Base-by-base conservation (phyloP, 2,888 invertebrate species). In the Horisme vitalbata region DNA sequence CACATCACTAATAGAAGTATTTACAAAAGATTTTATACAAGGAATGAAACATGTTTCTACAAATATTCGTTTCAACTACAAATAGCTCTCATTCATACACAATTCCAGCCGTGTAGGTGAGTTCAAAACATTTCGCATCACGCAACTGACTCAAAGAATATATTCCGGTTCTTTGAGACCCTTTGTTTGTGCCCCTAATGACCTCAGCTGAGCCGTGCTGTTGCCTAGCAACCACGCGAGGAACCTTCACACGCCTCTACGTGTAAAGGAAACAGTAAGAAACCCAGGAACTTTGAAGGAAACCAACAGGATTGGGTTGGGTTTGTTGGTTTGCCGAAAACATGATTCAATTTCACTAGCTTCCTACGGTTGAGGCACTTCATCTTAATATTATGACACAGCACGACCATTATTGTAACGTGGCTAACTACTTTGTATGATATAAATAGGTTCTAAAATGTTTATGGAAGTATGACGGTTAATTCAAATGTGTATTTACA, bases 171-270 rank as follows among this genome's bases (percentile, higher is more conserved):
- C 50, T 52, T 45, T 51, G 51, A 49, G 52, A 41, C 48, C 50
- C 52, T 58, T 59, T 68, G 68, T 63, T 65, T 65, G 62, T 44
- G 48, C 45, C 57, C 46, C 59, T 75, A 74, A 78, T 71, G 73
- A 69, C 52, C 45, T 48, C 39, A 38, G 41, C 21, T 37, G 38
- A 59, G 52, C 44, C 77, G 75, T 77, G 78, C 64, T 62, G 74
- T 75, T 37, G 41, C 58, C 36, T 35, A 41, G 58, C 58, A 56
- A 59, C 58, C 35, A 21, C 9, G 15, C 18, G 32, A 23, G 37
- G 9, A 23, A 18, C 44, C 35, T 31, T 18, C 23, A 21, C 32
- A 24, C 13, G 10, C 20, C 32, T n/a, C 33, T 41, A 32, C 30
- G 20, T 31, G 30, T 13, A 27, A 27, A 41, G 27, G 34, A 35